Evolutionary conservation across 2,888 invertebrate species (phyloP).

Genomic region (Drosophila affinis): DNA sequence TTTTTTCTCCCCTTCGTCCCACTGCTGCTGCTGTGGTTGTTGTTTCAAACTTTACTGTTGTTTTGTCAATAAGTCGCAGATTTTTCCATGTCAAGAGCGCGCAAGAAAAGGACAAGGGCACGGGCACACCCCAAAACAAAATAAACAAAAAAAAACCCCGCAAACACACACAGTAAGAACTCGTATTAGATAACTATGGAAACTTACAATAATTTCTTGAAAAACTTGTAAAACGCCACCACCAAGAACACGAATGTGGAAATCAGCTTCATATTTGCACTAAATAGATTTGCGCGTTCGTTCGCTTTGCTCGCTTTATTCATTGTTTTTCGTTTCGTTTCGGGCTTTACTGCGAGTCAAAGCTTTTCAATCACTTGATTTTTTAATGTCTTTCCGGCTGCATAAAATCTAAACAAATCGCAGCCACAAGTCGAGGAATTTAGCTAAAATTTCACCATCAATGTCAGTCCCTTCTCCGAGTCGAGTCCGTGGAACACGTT

Average conservation of each 20-base stretch:
- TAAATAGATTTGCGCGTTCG: not conserved
- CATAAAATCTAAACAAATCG: conserved; percentile 24
- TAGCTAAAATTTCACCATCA: conserved; percentile 71
- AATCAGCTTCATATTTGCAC: conserved; percentile 67
- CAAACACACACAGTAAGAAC: not conserved
- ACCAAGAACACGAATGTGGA: conserved; percentile 64
- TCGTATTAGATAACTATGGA: conserved; percentile 30
- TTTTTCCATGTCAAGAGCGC: conserved; percentile 10
- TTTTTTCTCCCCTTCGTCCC: not conserved
- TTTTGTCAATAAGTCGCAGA: conserved; percentile 37
- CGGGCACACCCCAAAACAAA: conserved; percentile 10
- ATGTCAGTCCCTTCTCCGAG: conserved; percentile 70
- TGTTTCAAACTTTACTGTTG: conserved; percentile 15
- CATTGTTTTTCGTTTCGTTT: not conserved
- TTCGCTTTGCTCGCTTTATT: conserved; percentile 6
- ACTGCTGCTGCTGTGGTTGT: not conserved
- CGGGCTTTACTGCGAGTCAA: not conserved
- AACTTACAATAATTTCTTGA: conserved; percentile 72
- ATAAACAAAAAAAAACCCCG: not conserved
- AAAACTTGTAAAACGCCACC: conserved; percentile 71
- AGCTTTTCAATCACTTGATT: not conserved
- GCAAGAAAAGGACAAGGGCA: conserved; percentile 20
- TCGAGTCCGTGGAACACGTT: conserved; percentile 69
- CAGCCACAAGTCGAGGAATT: conserved; percentile 13
- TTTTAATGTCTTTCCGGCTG: not conserved